Conservation (phyloP, 2,888 invertebrate genomes). For the Sphinx pinastri region DNA sequence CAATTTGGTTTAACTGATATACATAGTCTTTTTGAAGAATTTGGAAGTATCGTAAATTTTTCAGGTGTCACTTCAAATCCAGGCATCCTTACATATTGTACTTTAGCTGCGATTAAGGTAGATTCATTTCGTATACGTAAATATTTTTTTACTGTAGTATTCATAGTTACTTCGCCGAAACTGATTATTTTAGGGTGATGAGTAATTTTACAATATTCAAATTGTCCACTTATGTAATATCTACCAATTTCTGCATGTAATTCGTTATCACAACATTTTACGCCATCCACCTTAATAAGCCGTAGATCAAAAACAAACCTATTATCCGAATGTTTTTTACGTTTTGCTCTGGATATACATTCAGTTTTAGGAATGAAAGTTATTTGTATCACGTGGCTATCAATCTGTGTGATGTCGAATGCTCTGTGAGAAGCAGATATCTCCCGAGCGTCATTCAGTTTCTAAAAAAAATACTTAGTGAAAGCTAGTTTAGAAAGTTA, state of each 20-base stretch:
- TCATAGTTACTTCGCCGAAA: conserved; percentile 72
- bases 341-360: conserved; percentile 67
- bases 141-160: conserved; percentile 60
- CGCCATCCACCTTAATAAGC: conserved; percentile 65
- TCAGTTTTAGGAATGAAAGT: conserved; percentile 68
- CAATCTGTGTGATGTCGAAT: conserved; percentile 53
- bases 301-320: conserved; percentile 73
- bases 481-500: no score
- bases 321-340: conserved; percentile 53
- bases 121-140: conserved; percentile 76
- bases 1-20: conserved; percentile 62
- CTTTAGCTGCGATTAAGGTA: conserved; percentile 59
- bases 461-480: conserved; percentile 49
- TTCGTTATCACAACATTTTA: conserved; percentile 67
- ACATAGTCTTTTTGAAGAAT: conserved; percentile 55
- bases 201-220: conserved; percentile 73
- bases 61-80: conserved; percentile 70
- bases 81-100: conserved; percentile 65
- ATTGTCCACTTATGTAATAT: conserved; percentile 83
- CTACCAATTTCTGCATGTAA: conserved; percentile 75
- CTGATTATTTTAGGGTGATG: conserved; percentile 75
- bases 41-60: conserved; percentile 63
- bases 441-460: conserved; percentile 70
- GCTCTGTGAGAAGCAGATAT: conserved; percentile 76
- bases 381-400: conserved; percentile 56